Evolutionary conservation across 2,797 vertebrate genomes (phyloP).

Genomic region (Muraenolepis orangiensis): DNA sequence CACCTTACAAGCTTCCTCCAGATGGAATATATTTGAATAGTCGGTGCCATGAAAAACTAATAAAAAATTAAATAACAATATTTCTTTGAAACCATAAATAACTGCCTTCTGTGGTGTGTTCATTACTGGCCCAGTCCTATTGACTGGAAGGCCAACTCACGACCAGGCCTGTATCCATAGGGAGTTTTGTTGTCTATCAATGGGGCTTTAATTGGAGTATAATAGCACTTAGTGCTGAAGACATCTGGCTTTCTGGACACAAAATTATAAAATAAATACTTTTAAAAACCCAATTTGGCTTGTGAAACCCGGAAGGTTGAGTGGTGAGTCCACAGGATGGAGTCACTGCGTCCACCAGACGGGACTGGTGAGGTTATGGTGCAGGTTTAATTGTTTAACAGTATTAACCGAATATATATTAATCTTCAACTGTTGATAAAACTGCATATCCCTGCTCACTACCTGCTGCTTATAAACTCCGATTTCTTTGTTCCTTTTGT

Average conservation of each 20-base stretch:
- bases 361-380: too few species aligned
- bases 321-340: neutral
- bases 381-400: neutral
- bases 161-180: neutral
- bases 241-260: neutral
- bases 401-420: too few species aligned
- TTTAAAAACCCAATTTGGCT: neutral
- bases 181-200: neutral
- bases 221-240: slow-evolving; percentile 23
- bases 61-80: slow-evolving; percentile 7
- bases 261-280: neutral
- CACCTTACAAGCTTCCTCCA: slow-evolving; percentile 8
- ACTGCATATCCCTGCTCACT: too few species aligned
- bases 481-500: too few species aligned
- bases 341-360: neutral
- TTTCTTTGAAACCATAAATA: slow-evolving; percentile 15
- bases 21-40: slow-evolving; percentile 6
- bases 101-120: slow-evolving; percentile 13
- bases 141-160: slow-evolving; percentile 16
- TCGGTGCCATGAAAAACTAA: too few species aligned
- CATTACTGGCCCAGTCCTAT: slow-evolving; percentile 17
- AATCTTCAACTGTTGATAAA: too few species aligned
- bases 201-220: neutral
- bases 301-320: neutral
- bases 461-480: too few species aligned